Evolutionary conservation across 1,140 invertebrate genomes (phyloP).

Genomic region (Heliconius himera): DNA sequence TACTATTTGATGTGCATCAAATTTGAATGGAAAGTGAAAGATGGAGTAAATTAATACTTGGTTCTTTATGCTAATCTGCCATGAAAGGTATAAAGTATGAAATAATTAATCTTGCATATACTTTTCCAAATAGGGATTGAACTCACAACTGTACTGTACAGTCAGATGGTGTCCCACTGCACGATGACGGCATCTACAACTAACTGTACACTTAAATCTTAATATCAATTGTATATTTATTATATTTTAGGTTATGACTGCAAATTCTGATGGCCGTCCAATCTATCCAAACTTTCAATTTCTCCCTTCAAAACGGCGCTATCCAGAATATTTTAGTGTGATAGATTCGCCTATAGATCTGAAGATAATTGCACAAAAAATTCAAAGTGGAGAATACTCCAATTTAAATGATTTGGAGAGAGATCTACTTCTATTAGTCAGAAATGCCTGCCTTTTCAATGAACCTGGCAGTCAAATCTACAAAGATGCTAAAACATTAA

Average conservation of each 20-base stretch:
- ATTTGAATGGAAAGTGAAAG: too few relatives aligned
- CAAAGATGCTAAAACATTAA: conserved; percentile 95
- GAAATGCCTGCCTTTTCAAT: conserved; percentile 98
- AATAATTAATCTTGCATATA: too few relatives aligned
- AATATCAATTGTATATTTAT: neutral
- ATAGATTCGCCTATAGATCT: conserved; percentile 98
- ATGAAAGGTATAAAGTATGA: too few relatives aligned
- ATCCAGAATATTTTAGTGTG: conserved; percentile 98
- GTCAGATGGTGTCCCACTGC: too few relatives aligned
- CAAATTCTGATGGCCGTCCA: conserved; percentile 90
- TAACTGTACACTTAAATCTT: neutral
- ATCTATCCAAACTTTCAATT: conserved; percentile 94
- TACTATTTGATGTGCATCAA: too few relatives aligned
- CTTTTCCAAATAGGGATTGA: too few relatives aligned
- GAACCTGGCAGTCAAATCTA: conserved; percentile 98
- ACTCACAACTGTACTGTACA: too few relatives aligned
- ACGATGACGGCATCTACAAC: neutral
- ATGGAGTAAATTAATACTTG: too few relatives aligned
- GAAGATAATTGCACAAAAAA: conserved; percentile 94
- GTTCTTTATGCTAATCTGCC: too few relatives aligned
- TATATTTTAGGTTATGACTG: conserved; percentile 86
- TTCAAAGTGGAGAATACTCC: conserved; percentile 91
- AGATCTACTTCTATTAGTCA: conserved; percentile 95
- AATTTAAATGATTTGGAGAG: conserved; percentile 92
- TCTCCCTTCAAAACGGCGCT: conserved; percentile 94